Percentiles rank a stretch among this genome's conserved stretches.
These are phyloP conservation scores for Nephrotoma flavescens DNA, from an alignment of 2,888 invertebrate species.

Conservation along the genomic window DNA sequence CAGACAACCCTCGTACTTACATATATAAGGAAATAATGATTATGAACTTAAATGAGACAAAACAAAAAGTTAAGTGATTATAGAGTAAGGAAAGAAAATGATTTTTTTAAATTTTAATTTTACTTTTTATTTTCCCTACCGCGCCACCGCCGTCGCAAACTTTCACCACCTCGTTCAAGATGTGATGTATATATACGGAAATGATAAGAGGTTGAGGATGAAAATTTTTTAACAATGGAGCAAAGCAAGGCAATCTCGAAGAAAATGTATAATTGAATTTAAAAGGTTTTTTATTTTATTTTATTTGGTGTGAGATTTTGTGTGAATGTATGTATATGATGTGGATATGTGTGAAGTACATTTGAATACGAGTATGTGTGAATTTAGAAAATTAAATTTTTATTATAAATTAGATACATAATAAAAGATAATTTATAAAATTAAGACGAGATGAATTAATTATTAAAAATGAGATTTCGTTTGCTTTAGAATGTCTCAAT, in stretches of 20 bases:
- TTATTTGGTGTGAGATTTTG: not conserved
- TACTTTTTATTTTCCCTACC: not conserved
- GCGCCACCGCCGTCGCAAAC: not conserved
- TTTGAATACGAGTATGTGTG: not conserved
- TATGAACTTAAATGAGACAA: not conserved
- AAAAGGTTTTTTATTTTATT: not conserved
- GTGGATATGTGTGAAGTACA: not conserved
- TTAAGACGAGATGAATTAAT: not conserved
- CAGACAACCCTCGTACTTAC: not conserved
- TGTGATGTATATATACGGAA: not conserved
- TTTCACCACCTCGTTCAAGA: not conserved
- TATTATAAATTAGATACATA: not conserved
- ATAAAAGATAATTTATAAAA: not conserved
- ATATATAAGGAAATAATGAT: not conserved
- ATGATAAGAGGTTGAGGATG: not conserved
- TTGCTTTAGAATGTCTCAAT: not conserved
- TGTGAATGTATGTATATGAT: not conserved
- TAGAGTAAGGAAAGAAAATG: not conserved
- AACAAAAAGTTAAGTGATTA: not conserved
- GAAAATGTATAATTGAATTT: not conserved
- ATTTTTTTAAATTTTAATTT: not conserved
- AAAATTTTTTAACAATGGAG: not conserved
- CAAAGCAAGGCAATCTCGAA: not conserved
- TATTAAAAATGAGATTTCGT: not conserved
- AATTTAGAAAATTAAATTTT: not conserved